Conservation (phyloP, 2,888 invertebrate species). For the Microdon myrmicae region DNA sequence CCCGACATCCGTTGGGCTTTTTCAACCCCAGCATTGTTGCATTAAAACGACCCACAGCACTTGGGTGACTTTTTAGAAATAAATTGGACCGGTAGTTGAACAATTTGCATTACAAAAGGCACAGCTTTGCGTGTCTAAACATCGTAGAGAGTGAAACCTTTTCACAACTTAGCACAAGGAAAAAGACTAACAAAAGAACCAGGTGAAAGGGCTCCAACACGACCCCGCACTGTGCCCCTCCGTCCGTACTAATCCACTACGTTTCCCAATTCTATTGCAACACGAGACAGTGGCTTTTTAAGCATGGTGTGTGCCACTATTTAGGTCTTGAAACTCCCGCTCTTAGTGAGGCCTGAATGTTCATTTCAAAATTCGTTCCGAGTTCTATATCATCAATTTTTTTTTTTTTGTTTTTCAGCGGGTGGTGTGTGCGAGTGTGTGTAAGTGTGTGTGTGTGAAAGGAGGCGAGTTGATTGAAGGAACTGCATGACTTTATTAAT, state of each 20-base stretch:
- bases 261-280: not conserved
- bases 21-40: constrained; percentile 33
- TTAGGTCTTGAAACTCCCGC: constrained; percentile 22
- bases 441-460: not conserved
- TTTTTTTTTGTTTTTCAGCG: constrained; percentile 5
- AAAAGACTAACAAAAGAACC: constrained; percentile 18
- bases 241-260: too few species aligned
- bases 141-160: constrained; percentile 51
- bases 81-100: constrained; percentile 52
- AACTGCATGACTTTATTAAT: constrained; percentile 49
- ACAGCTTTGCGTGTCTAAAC: constrained; percentile 49
- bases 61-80: constrained; percentile 15
- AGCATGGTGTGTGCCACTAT: constrained; percentile 27
- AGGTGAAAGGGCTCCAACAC: constrained; percentile 16
- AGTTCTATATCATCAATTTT: constrained; percentile 35
- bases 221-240: too few species aligned
- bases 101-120: constrained; percentile 52
- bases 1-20: constrained; percentile 37
- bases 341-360: constrained; percentile 34
- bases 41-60: constrained; percentile 28
- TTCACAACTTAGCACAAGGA: constrained; percentile 49
- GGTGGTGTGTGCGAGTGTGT: constrained; percentile 7
- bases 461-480: constrained; percentile 33
- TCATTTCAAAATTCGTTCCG: constrained; percentile 37
- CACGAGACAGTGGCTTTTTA: constrained; percentile 39